Percentiles rank a stretch among this genome's conserved stretches.
phyloP scores from a whole-genome alignment of 2,888 invertebrate species.

The Drosophila vallismaia region DNA sequence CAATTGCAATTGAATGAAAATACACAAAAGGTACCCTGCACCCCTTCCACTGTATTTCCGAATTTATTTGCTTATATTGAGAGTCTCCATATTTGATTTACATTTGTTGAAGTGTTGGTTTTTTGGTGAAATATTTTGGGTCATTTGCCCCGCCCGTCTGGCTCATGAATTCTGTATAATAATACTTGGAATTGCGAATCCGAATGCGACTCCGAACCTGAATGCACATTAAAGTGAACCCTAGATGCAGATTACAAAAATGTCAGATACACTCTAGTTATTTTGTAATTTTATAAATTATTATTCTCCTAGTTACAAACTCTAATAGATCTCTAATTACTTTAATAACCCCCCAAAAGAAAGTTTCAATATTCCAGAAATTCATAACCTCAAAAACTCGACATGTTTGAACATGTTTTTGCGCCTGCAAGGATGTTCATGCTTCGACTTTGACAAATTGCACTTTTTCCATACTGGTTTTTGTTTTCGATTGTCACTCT shows the following conservation, averaged over 20 bases:
- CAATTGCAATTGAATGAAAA: neutral
- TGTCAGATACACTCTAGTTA: neutral
- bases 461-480: slow-evolving; percentile 25
- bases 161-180: slow-evolving; percentile 21
- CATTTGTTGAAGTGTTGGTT: slow-evolving; percentile 27
- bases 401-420: neutral
- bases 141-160: slow-evolving; percentile 76
- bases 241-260: neutral
- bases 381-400: neutral
- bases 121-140: slow-evolving; percentile 57
- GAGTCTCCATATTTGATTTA: slow-evolving; percentile 59
- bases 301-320: no score
- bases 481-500: slow-evolving; percentile 54
- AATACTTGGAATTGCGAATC: neutral
- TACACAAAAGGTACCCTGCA: neutral
- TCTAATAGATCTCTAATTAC: no score
- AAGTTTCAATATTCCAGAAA: neutral
- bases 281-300: no score
- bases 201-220: neutral
- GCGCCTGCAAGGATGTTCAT: neutral
- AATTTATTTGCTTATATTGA: slow-evolving; percentile 55
- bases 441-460: neutral
- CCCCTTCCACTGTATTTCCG: slow-evolving; percentile 4
- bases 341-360: neutral
- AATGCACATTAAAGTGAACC: slow-evolving; percentile 5